Evolutionary conservation across 2,797 vertebrate genomes (phyloP).

Genomic region (Amblyraja radiata): DNA sequence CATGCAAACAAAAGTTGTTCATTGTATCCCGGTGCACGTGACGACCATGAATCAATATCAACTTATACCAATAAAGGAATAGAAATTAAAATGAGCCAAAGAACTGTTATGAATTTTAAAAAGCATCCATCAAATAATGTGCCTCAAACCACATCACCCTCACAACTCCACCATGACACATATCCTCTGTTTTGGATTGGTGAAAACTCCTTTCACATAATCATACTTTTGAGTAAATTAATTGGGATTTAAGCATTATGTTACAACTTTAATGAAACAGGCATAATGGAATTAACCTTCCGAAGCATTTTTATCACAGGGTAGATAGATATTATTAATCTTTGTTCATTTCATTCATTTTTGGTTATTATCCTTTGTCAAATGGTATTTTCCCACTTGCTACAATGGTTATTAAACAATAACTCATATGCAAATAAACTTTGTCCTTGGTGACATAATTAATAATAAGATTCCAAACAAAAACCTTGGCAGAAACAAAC

Average conservation of each 20-base stretch:
- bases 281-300: background rate
- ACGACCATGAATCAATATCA: no score
- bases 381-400: background rate
- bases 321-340: background rate
- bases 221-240: background rate
- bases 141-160: background rate
- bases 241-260: background rate
- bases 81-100: background rate
- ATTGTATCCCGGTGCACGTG: no score
- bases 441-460: background rate
- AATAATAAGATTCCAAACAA: background rate
- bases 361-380: background rate
- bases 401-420: background rate
- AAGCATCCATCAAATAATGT: background rate
- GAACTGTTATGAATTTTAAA: background rate
- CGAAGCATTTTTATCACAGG: background rate
- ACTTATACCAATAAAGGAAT: background rate
- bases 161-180: background rate
- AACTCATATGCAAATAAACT: background rate
- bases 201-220: background rate
- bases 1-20: no score
- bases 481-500: background rate
- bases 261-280: background rate
- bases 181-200: background rate
- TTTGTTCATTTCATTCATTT: background rate